Evolutionary conservation across 2,113 vertebrate species (phyloP).

Genomic region (Polypterus senegalus): DNA sequence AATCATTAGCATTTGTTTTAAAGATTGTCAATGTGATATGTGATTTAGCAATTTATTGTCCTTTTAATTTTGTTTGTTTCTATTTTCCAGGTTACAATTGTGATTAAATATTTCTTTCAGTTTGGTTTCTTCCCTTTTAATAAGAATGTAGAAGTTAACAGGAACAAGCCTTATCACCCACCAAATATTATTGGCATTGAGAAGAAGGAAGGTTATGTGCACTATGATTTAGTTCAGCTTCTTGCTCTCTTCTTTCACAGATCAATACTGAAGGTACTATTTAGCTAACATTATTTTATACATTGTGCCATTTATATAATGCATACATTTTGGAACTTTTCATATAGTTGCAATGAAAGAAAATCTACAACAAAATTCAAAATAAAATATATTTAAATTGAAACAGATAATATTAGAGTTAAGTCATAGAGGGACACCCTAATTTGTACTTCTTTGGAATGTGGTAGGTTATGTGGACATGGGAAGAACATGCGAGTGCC

Average conservation of each 20-base stretch:
- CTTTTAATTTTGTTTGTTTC: constrained; percentile 1
- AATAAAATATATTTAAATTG: neutral
- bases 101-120: constrained; percentile 95
- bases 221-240: constrained; percentile 85
- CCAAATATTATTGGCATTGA: constrained; percentile 96
- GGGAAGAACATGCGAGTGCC: no score
- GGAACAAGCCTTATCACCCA: constrained; percentile 66
- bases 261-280: constrained; percentile 90
- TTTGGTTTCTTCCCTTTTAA: constrained; percentile 94
- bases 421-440: no score
- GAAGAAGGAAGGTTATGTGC: constrained; percentile 92
- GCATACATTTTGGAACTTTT: neutral
- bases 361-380: neutral
- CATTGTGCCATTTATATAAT: neutral
- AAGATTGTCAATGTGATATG: no score
- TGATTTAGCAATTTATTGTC: neutral
- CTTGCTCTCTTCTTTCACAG: constrained; percentile 92
- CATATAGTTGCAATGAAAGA: neutral
- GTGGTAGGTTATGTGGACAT: no score
- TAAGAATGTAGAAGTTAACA: constrained; percentile 46
- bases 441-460: no score
- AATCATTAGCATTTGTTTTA: neutral
- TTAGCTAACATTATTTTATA: neutral
- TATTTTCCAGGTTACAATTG: constrained; percentile 69
- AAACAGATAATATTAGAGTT: no score